Evolutionary conservation across 2,888 invertebrate genomes (phyloP).

Genomic region (Orthonychiurus folsomi): DNA sequence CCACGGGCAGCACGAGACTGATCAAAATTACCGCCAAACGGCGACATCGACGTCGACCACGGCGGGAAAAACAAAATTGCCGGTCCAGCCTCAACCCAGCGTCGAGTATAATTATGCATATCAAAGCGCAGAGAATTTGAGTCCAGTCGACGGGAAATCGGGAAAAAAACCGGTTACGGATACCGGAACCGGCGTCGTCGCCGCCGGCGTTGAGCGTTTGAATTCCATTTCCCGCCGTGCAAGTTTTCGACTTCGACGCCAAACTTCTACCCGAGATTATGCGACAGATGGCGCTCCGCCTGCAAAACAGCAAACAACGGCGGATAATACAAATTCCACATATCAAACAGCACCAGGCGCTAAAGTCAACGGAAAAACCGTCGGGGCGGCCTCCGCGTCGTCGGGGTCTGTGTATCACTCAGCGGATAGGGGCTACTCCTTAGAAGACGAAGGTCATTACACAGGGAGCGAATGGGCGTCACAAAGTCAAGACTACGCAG

Average conservation of each 20-base stretch:
- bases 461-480: not conserved
- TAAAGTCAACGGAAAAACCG: not conserved
- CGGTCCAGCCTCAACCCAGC: slow-evolving; percentile 44
- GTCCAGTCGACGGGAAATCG: slow-evolving; percentile 11
- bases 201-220: slow-evolving; percentile 24
- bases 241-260: slow-evolving; percentile 38
- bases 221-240: slow-evolving; percentile 36
- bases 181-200: not conserved
- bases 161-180: not conserved
- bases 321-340: too few species aligned
- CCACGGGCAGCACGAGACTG: not conserved
- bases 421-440: slow-evolving; percentile 23
- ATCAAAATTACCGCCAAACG: not conserved
- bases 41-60: not conserved
- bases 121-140: slow-evolving; percentile 57
- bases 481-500: slow-evolving; percentile 8
- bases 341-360: not conserved
- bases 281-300: not conserved
- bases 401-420: slow-evolving; percentile 18
- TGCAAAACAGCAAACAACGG: not conserved
- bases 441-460: slow-evolving; percentile 5
- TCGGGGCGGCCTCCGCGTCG: not conserved
- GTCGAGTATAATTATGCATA: slow-evolving; percentile 64
- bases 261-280: slow-evolving; percentile 38
- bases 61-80: slow-evolving; percentile 18